Conservation (phyloP, 1,140 invertebrate species). For the Augochlora pura region DNA sequence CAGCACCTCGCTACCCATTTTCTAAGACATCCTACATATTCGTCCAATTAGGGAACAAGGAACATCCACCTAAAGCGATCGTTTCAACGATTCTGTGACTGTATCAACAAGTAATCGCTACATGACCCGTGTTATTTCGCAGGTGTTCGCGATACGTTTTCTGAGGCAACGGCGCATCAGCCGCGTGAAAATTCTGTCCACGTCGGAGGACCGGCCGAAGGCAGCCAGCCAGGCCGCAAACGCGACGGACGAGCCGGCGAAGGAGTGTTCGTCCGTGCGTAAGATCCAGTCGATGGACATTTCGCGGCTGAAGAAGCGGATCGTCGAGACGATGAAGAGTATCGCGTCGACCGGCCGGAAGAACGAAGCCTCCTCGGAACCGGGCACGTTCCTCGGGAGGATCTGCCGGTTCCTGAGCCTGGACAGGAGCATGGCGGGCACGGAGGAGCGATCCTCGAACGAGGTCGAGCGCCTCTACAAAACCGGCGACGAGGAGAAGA, state of each 20-base stretch:
- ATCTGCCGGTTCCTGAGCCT: conserved; percentile 11
- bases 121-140: not conserved
- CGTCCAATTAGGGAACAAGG: no score
- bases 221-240: not conserved
- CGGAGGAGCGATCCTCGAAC: conserved; percentile 13
- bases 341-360: conserved; percentile 33
- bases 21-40: no score
- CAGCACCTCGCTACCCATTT: no score
- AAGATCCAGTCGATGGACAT: conserved; percentile 44
- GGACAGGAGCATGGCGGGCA: not conserved
- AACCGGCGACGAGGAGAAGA: not conserved
- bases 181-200: conserved; percentile 13
- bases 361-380: not conserved
- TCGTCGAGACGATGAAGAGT: conserved; percentile 51
- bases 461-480: conserved; percentile 11
- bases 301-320: conserved; percentile 29
- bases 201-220: not conserved
- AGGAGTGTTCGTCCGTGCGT: not conserved
- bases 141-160: not conserved
- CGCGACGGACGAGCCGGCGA: not conserved
- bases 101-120: not conserved
- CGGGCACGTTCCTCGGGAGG: not conserved
- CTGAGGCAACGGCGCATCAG: conserved; percentile 18
- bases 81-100: no score
- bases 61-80: no score